Evolutionary conservation across 1,140 invertebrate genomes (phyloP).

Genomic region (Dendroctonus valens): DNA sequence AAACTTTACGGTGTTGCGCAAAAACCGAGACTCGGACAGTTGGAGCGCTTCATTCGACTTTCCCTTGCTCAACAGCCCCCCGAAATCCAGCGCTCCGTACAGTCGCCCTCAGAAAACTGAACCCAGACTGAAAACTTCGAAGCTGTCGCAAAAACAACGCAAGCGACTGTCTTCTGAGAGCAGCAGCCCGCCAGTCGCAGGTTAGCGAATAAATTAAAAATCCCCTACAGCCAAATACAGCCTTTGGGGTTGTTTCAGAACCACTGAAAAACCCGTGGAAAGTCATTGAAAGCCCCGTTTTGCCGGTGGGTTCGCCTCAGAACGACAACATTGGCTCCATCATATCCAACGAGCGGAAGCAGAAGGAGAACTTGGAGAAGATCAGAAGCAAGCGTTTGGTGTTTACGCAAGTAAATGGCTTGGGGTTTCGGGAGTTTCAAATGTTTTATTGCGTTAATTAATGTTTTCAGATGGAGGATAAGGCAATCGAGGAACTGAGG

Average conservation of each 20-base stretch:
- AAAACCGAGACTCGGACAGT: slow-evolving; percentile 14
- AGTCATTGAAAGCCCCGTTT: slow-evolving; percentile 33
- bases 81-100: slow-evolving; percentile 8
- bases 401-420: slow-evolving; percentile 59
- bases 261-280: slow-evolving; percentile 50
- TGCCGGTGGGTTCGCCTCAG: slow-evolving; percentile 30
- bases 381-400: slow-evolving; percentile 62
- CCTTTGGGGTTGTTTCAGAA: slow-evolving; percentile 32
- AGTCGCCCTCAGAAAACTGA: slow-evolving; percentile 37
- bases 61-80: slow-evolving; percentile 38
- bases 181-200: neutral
- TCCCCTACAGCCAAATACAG: too few relatives aligned
- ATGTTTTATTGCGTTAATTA: neutral
- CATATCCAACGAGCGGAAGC: slow-evolving; percentile 60
- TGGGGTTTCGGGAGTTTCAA: neutral
- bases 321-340: slow-evolving; percentile 55
- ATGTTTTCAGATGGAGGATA: slow-evolving; percentile 64
- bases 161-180: slow-evolving; percentile 51
- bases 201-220: too few relatives aligned
- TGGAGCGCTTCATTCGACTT: slow-evolving; percentile 38
- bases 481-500: slow-evolving; percentile 68
- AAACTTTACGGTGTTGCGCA: slow-evolving; percentile 37
- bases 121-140: slow-evolving; percentile 45
- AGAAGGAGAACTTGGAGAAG: slow-evolving; percentile 59
- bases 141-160: slow-evolving; percentile 62